Base-by-base conservation (phyloP, 2,797 vertebrate species). In the Bufotes viridis region DNA sequence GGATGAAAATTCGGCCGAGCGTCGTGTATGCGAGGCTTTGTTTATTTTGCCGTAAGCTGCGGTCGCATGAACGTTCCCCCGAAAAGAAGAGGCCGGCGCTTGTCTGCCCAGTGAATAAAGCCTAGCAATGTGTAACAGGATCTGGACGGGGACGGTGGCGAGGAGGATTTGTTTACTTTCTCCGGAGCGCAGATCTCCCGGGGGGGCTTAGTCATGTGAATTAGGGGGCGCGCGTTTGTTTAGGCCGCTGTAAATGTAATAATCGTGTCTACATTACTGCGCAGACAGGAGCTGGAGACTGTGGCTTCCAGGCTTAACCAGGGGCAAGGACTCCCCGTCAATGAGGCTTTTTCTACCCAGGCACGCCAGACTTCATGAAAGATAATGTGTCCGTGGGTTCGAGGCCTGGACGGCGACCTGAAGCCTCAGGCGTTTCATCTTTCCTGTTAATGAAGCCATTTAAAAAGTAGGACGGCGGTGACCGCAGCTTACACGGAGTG, bases 251-350 rank as follows among this genome's bases (percentile, higher is more conserved):
- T 58, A 87, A 87, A 87, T 87, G 87, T 74, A 87, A 83, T 83
- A 87, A 83, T 60, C 34, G 81, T 79, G 74, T 29, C 78, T 74
- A 79, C 87, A 69, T 69, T 42, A 61, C 74, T 0, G 60, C 20
- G 87, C 87, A 88, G 81, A 88, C 87, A 78, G 81, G 81, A 69
- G 60, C 81, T 67, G 87, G 87, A 88, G 87, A 78, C 87, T 84
- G 87, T 58, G 87, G 87, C 87, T 87, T 87, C 81, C 51, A 20
- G 60, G 53, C 70, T 34, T 70, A 84, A 87, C 81, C 34, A 70
- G 81, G 42, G 11, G 61, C 58, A 61, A 60, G 78, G 22, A 18
- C 26, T 22, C n/a, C 20, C 22, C 18, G 42, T 84, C 81, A 78
- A 84, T 70, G 11, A 20, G 42, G 63, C 80, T 65, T 51, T 76